A percentile compares a stretch with the other conserved stretches of the same genome.
phyloP scores from a whole-genome alignment of 2,888 invertebrate genomes.

The Lamellibrachia columna region DNA sequence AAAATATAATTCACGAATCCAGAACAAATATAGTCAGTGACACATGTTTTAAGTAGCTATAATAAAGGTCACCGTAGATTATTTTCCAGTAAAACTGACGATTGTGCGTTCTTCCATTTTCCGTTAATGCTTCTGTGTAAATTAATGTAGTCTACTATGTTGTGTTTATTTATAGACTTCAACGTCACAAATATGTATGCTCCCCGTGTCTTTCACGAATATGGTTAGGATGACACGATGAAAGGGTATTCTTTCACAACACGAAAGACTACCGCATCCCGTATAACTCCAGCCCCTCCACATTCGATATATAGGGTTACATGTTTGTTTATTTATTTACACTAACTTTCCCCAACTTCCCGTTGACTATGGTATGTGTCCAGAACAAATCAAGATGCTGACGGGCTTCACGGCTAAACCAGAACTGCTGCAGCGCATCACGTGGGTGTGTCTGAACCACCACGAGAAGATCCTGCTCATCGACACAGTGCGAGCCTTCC shows the following conservation, averaged over 20 bases:
- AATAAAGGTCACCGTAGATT: no score
- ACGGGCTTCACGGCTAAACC: conserved; percentile 56
- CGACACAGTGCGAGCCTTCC: conserved; percentile 69
- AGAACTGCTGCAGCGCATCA: conserved; percentile 59
- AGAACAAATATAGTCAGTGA: not conserved
- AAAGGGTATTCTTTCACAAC: no score
- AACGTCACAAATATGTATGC: not conserved
- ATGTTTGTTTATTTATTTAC: not conserved
- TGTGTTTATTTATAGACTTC: no score
- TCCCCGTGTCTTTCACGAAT: not conserved
- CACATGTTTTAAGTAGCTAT: no score
- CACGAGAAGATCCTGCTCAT: conserved; percentile 53
- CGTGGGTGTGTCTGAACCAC: conserved; percentile 62
- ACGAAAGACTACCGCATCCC: no score
- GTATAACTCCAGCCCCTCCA: not conserved
- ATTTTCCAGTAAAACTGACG: no score
- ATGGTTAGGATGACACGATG: no score
- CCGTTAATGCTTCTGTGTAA: no score
- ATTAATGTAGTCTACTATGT: no score
- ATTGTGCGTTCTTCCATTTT: no score
- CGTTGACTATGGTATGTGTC: not conserved
- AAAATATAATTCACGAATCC: not conserved
- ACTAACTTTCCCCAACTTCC: not conserved
- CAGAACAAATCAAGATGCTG: conserved; percentile 62
- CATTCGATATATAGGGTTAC: not conserved